Conservation (phyloP, 1,140 invertebrate species). For the Phymastichus coffea region DNA sequence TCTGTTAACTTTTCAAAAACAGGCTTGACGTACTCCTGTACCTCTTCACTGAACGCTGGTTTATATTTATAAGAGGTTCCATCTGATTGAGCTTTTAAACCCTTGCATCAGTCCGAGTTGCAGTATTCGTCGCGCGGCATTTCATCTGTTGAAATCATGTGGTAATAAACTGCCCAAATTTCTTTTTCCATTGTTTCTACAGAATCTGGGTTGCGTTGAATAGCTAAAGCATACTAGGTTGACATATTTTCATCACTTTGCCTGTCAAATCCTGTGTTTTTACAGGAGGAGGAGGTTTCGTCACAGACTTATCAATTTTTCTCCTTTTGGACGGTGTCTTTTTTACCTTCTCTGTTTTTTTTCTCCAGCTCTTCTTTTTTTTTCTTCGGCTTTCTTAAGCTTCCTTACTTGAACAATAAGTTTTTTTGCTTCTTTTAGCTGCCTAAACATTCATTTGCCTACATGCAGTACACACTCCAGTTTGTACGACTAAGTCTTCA, state of each 20-base stretch:
- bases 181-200: constrained; percentile 16
- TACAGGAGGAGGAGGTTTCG: not conserved
- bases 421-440: constrained; percentile 19
- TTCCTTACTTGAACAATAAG: constrained; percentile 3
- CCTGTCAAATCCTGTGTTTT: not conserved
- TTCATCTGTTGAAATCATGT: constrained; percentile 12
- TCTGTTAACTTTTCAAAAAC: constrained; percentile 21
- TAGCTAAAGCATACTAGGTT: not conserved
- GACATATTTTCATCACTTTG: not conserved
- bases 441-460: constrained; percentile 24
- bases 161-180: constrained; percentile 7
- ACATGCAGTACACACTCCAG: constrained; percentile 15
- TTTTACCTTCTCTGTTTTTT: not conserved
- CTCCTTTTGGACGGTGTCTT: not conserved
- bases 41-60: constrained; percentile 12
- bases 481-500: constrained; percentile 1
- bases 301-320: not conserved
- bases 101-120: constrained; percentile 11
- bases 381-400: not conserved
- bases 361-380: not conserved
- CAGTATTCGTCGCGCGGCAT: constrained; percentile 13
- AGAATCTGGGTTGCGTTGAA: constrained; percentile 11
- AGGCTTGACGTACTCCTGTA: constrained; percentile 25
- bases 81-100: constrained; percentile 4
- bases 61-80: constrained; percentile 5